Conservation (phyloP, 2,113 vertebrate species). For the Equus przewalskii region DNA sequence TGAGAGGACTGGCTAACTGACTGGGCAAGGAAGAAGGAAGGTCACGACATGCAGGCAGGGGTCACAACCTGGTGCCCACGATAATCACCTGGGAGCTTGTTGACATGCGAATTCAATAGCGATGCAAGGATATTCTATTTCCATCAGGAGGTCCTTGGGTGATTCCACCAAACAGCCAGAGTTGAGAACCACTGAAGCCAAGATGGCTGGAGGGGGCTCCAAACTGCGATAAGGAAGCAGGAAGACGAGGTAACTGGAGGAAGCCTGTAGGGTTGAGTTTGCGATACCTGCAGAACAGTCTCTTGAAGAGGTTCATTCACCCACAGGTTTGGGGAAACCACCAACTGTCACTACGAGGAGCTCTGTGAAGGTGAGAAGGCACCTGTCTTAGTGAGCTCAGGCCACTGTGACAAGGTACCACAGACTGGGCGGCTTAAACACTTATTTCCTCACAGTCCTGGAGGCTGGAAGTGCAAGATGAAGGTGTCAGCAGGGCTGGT, state of each 20-base stretch:
- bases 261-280: fast-evolving
- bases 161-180: too few species aligned
- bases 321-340: too few species aligned
- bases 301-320: background rate
- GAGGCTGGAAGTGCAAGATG: background rate
- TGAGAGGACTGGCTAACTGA: fast-evolving
- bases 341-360: background rate
- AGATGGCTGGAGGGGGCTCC: background rate
- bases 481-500: background rate
- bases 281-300: fast-evolving
- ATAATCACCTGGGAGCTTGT: fast-evolving
- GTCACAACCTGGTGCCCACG: too few species aligned
- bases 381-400: background rate
- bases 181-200: background rate
- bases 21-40: background rate
- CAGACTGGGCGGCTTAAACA: fast-evolving
- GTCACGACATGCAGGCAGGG: fast-evolving
- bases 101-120: fast-evolving
- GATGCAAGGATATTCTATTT: fast-evolving
- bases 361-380: too few species aligned
- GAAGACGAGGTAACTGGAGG: background rate
- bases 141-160: background rate
- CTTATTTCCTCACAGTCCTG: background rate
- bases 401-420: background rate
- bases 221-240: background rate